Conservation (phyloP, 2,888 invertebrate genomes). For the Stictocephala bisonia region DNA sequence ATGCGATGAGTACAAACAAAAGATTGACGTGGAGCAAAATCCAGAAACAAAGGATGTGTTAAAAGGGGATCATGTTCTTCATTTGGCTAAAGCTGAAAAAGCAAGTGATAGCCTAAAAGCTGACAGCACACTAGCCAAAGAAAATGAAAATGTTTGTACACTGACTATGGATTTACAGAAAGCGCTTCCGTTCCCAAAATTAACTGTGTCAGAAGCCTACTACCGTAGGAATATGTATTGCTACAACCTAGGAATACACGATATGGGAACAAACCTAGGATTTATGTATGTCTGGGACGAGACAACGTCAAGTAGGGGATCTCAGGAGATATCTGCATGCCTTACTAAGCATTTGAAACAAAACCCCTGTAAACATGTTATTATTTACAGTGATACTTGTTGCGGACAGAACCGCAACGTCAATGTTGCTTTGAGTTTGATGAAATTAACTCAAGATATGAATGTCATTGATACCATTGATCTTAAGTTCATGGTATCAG, state of each 20-base stretch:
- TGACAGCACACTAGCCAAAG: slow-evolving; percentile 17
- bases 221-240: slow-evolving; percentile 35
- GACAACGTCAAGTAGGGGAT: slow-evolving; percentile 37
- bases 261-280: slow-evolving; percentile 8
- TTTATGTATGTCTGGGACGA: slow-evolving; percentile 44
- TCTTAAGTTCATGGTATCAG: slow-evolving; percentile 40
- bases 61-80: slow-evolving; percentile 1
- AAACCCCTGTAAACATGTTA: slow-evolving; percentile 29
- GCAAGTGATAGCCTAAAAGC: slow-evolving; percentile 34
- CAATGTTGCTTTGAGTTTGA: slow-evolving; percentile 21
- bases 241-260: slow-evolving; percentile 43
- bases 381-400: slow-evolving; percentile 42
- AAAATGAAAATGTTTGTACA: slow-evolving; percentile 41
- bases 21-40: slow-evolving; percentile 20
- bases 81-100: slow-evolving; percentile 41
- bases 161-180: slow-evolving; percentile 44
- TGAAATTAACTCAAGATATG: slow-evolving; percentile 40
- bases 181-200: slow-evolving; percentile 35
- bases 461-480: slow-evolving; percentile 41
- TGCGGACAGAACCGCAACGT: slow-evolving; percentile 40
- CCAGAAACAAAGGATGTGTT: slow-evolving; percentile 25
- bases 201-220: slow-evolving; percentile 39
- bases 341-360: slow-evolving; percentile 36
- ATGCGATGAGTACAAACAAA: slow-evolving; percentile 37
- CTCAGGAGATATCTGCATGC: slow-evolving; percentile 32